These are phyloP conservation scores for Vespertilio murinus DNA, from an alignment of 2,797 vertebrate species.

Conservation along the genomic window DNA sequence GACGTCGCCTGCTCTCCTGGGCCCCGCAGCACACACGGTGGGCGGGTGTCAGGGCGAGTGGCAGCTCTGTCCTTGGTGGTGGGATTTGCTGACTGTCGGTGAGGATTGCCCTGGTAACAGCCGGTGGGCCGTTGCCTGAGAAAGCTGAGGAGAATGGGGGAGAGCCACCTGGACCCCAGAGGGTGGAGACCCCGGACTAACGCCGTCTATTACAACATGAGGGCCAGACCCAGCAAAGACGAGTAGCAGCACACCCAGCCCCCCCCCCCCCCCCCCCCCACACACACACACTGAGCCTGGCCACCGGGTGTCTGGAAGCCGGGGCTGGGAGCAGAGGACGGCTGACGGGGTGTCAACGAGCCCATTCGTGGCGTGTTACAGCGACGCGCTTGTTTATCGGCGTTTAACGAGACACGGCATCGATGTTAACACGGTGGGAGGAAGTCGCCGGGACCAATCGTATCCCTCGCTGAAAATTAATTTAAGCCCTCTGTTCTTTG, in stretches of 20 bases:
- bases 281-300: background rate
- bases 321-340: background rate
- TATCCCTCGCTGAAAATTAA: slow-evolving; percentile 69
- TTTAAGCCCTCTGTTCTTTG: slow-evolving; percentile 59
- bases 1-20: background rate
- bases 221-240: slow-evolving; percentile 29
- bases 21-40: background rate
- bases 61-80: background rate
- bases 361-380: slow-evolving; percentile 71
- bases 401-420: slow-evolving; percentile 70
- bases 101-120: background rate
- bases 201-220: background rate
- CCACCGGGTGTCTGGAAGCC: background rate
- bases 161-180: background rate
- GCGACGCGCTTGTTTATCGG: slow-evolving; percentile 68
- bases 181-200: background rate
- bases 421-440: slow-evolving; percentile 70
- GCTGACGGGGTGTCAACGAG: slow-evolving; percentile 73
- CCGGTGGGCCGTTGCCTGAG: background rate
- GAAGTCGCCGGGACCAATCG: slow-evolving; percentile 62
- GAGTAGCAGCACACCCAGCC: background rate
- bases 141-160: background rate
- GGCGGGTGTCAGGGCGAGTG: background rate
- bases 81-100: background rate
- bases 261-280: too few species aligned